Conservation (phyloP, 2,888 invertebrate genomes). For the Carcina quercana region DNA sequence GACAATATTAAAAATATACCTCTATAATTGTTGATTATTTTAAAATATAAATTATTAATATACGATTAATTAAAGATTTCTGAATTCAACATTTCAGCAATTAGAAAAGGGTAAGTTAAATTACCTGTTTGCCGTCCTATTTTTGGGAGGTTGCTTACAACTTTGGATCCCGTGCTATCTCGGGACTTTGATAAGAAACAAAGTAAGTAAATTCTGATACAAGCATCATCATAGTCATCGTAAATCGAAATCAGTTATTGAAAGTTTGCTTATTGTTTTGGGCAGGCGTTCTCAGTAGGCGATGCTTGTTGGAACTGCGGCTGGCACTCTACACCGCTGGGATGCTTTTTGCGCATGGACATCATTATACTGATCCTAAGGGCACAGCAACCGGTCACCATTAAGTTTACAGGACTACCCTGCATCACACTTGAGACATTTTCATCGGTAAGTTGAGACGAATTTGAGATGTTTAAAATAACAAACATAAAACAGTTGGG, state of each 20-base stretch:
- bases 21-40: conserved; percentile 1
- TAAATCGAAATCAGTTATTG: neutral
- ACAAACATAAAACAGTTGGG: neutral
- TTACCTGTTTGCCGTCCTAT: conserved; percentile 32
- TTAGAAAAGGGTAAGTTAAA: conserved; percentile 40
- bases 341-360: conserved; percentile 32
- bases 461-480: neutral
- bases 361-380: conserved; percentile 37
- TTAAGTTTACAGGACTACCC: conserved; percentile 47
- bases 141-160: conserved; percentile 28
- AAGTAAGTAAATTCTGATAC: conserved; percentile 24
- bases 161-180: conserved; percentile 54
- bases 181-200: conserved; percentile 43
- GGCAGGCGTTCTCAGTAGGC: conserved; percentile 41
- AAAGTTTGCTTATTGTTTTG: neutral
- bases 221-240: neutral
- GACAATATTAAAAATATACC: no score
- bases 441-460: conserved; percentile 31
- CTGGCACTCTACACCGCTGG: conserved; percentile 41
- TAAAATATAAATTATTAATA: neutral
- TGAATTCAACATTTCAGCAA: conserved; percentile 26
- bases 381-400: conserved; percentile 41
- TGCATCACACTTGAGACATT: conserved; percentile 46
- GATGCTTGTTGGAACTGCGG: conserved; percentile 46
- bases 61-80: conserved; percentile 1